phyloP scores from a whole-genome alignment of 2,797 vertebrate genomes.

The Graptemys geographica region DNA sequence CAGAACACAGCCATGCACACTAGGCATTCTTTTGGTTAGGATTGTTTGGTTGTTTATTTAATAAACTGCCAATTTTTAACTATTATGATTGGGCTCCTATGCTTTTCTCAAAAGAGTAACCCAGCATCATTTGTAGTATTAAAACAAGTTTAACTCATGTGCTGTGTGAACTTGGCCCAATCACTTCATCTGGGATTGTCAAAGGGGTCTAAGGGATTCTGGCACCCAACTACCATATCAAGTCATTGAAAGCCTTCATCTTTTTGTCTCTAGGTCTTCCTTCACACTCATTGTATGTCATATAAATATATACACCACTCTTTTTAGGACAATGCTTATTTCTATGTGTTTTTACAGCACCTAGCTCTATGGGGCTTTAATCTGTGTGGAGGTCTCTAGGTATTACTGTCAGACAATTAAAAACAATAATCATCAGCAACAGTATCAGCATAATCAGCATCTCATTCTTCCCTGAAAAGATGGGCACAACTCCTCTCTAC shows the following conservation, averaged over 20 bases:
- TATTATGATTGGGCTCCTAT: background rate
- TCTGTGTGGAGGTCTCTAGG: background rate
- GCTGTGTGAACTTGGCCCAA: background rate
- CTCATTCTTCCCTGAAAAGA: background rate
- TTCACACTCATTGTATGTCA: background rate
- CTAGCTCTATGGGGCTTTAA: background rate
- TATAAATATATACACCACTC: background rate
- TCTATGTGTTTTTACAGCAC: background rate
- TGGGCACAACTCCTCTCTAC: background rate
- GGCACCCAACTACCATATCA: background rate
- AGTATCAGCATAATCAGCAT: rapidly evolving
- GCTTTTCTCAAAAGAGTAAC: background rate
- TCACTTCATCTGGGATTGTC: background rate
- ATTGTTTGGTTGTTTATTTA: background rate
- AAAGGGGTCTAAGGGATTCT: background rate
- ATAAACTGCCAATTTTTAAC: background rate
- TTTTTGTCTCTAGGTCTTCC: background rate
- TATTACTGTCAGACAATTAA: background rate
- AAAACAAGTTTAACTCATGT: background rate
- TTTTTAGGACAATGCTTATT: background rate
- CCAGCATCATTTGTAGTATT: background rate
- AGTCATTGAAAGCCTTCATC: background rate
- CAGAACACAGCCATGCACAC: background rate
- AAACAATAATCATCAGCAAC: background rate
- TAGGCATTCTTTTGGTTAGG: background rate